Base-by-base conservation (phyloP, 1,140 invertebrate genomes). In the Lepidurus arcticus region DNA sequence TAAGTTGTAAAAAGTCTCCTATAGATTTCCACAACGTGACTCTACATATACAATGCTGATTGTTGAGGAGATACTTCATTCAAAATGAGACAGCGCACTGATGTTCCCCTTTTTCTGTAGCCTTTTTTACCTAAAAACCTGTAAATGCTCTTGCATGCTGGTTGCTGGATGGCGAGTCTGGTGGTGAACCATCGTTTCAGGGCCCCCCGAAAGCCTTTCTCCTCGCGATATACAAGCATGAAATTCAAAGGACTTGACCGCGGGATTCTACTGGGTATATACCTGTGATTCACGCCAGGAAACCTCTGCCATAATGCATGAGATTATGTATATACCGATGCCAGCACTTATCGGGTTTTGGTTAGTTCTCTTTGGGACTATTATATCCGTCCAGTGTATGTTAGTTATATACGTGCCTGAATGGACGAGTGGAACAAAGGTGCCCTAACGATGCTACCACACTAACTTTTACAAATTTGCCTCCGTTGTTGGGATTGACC, bases 201-300 rank as follows among this genome's bases (percentile, higher is more conserved):
- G 21, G 53, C 10, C 21, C 53, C 13, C 53, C 7, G 53, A 16
- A 21, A n/a, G 5, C 53, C 53, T 65, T 65, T 65, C 53, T 65
- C 53, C 53, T 65, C 53, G 53, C 53, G 34, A 34, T 34, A 34
- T 21, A 65, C 21, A 65, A 65, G 53, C 53, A 21, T 65, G 53
- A n/a, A 65, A 65, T 65, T 65, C 21, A 16, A 65, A 21, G 53
- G 53, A 13, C 53, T n/a, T 65, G 21, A 65, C 53, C 16, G 53
- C 16, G 16, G 53, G 21, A 65, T 65, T 65, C 16, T 65, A 7
- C 9, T 65, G 16, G 53, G 21, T 65, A 65, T 65, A 65, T 65
- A 65, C 53, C 53, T 65, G 53, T 65, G 53, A 65, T 65, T 65
- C 53, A 65, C 53, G 53, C 53, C 21, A 65, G 13, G 53, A 65